phyloP scores from a whole-genome alignment of 2,797 vertebrate species.

The Manis pentadactyla region DNA sequence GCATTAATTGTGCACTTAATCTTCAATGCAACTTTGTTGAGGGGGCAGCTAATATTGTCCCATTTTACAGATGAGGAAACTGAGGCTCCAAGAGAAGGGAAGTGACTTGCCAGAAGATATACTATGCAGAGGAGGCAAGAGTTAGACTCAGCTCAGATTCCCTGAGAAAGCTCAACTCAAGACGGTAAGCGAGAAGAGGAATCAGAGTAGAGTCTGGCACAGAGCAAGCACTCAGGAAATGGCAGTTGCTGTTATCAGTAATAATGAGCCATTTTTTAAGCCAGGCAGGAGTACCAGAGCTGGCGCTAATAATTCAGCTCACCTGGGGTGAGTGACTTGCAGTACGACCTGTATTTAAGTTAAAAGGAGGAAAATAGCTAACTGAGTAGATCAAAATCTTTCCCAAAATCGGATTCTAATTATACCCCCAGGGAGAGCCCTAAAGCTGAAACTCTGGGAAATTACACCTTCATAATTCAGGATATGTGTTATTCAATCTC shows the following conservation, averaged over 20 bases:
- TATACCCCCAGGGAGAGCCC: background rate
- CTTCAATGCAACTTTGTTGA: background rate
- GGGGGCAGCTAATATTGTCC: background rate
- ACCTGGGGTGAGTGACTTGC: background rate
- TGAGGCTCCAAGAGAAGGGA: background rate
- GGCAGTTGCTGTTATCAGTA: background rate
- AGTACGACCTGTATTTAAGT: background rate
- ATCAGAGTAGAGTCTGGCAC: background rate
- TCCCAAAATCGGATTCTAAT: slow-evolving; percentile 36
- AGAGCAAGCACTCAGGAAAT: background rate
- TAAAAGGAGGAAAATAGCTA: background rate
- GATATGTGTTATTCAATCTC: background rate
- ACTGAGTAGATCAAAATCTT: background rate
- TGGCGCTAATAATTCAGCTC: background rate
- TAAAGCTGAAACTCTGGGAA: background rate
- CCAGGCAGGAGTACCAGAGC: background rate
- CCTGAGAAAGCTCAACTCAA: background rate
- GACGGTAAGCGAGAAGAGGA: background rate
- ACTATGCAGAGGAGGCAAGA: background rate
- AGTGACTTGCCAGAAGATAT: background rate
- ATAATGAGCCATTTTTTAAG: background rate
- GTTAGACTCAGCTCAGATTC: background rate
- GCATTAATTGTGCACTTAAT: background rate
- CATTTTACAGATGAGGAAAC: background rate
- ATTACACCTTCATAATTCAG: background rate